These are phyloP conservation scores for Cephus sareptanus DNA, from an alignment of 2,888 invertebrate genomes.

Conservation along the genomic window DNA sequence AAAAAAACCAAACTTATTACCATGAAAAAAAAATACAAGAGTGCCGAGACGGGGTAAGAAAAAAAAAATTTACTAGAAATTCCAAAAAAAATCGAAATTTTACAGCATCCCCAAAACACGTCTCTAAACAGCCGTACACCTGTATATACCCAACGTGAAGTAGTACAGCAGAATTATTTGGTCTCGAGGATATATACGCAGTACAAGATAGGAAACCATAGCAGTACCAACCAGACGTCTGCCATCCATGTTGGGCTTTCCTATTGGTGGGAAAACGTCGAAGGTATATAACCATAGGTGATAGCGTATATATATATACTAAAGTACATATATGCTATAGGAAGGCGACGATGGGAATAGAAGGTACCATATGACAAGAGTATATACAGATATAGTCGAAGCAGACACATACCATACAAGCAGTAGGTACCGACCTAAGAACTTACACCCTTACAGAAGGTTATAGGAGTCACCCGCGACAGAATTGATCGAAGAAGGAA, in stretches of 20 bases:
- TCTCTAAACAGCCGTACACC: background rate
- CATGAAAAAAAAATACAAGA: background rate
- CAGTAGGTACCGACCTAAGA: background rate
- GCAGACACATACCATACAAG: background rate
- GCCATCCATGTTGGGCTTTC: background rate
- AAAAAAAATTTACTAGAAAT: background rate
- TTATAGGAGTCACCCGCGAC: conserved; percentile 26
- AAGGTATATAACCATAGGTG: background rate
- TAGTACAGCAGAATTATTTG: background rate
- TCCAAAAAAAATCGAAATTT: background rate
- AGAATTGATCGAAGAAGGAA: conserved; percentile 55
- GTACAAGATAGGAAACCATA: background rate
- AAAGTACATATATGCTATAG: background rate
- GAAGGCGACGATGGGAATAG: background rate
- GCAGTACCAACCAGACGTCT: background rate
- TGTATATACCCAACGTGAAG: background rate
- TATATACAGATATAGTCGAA: background rate
- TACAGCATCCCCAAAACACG: background rate
- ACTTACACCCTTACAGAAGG: background rate
- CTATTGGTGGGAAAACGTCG: background rate
- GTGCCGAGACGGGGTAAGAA: background rate
- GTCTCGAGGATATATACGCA: background rate
- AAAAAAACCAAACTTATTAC: background rate
- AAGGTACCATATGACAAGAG: background rate
- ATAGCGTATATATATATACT: background rate